Percentiles rank a stretch among this genome's conserved stretches.
phyloP scores from a whole-genome alignment of 2,888 invertebrate genomes.

The Clitarchus hookeri region DNA sequence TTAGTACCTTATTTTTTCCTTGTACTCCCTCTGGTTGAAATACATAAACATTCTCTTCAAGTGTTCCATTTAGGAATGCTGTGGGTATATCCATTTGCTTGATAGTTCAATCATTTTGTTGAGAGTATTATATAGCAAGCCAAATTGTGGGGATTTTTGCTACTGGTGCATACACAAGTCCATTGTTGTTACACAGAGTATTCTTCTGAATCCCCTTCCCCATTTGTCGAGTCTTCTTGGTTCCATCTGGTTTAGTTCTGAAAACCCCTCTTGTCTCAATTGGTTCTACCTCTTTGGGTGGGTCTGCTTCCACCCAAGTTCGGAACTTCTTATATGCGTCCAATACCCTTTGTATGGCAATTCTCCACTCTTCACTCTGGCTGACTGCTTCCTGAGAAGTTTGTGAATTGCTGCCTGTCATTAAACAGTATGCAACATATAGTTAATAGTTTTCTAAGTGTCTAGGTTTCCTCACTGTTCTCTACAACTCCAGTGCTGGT shows the following conservation, averaged over 20 bases:
- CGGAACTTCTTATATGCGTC: not conserved
- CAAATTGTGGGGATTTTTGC: not conserved
- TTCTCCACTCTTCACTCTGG: not conserved
- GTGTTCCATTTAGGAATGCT: slow-evolving; percentile 14
- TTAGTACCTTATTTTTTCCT: not conserved
- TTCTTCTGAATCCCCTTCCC: not conserved
- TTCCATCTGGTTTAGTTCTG: not conserved
- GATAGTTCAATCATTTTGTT: not conserved
- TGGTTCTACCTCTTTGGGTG: not conserved
- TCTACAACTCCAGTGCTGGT: not conserved
- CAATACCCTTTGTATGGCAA: not conserved
- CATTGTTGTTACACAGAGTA: not conserved
- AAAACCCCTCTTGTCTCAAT: not conserved
- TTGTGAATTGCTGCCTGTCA: not conserved
- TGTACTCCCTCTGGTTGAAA: not conserved
- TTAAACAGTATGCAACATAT: not conserved
- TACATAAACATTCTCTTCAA: not conserved
- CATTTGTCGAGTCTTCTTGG: not conserved
- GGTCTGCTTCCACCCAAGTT: not conserved
- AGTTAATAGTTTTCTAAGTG: not conserved
- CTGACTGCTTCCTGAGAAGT: not conserved
- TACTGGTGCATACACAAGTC: not conserved
- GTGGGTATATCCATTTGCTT: not conserved
- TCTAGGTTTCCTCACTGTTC: not conserved
- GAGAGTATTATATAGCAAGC: not conserved